phyloP scores from a whole-genome alignment of 1,140 invertebrate genomes.

The Cherax destructor region DNA sequence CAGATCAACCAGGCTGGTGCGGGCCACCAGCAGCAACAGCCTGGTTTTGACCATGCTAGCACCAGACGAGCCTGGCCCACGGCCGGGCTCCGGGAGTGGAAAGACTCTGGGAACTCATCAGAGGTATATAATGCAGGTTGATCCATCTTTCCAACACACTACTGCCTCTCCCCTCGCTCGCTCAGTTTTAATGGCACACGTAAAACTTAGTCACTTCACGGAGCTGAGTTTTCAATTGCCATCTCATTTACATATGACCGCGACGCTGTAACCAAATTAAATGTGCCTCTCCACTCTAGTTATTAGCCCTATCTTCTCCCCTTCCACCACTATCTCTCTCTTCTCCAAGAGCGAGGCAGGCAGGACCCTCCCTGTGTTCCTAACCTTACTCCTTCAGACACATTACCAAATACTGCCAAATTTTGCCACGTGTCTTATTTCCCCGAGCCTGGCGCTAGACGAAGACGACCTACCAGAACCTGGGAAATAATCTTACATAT shows the following conservation, averaged over 20 bases:
- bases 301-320: background rate
- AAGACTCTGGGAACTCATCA: no score
- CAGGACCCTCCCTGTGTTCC: background rate
- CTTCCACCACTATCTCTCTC: background rate
- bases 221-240: conserved; percentile 11
- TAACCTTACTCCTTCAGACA: conserved; percentile 12
- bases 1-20: no score
- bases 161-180: background rate
- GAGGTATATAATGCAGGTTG: no score
- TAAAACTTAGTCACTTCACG: conserved; percentile 25
- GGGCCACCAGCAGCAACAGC: no score
- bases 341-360: background rate
- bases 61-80: no score
- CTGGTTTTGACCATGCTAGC: no score
- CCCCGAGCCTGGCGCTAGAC: background rate
- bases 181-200: background rate
- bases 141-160: no score
- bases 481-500: no score
- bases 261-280: background rate
- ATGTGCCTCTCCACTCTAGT: background rate
- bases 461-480: no score
- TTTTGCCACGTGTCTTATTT: conserved; percentile 4
- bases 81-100: no score
- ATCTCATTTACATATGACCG: conserved; percentile 14
- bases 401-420: background rate